Evolutionary conservation across 1,140 invertebrate genomes (phyloP).

Genomic region (Muscidifurax raptorellus): DNA sequence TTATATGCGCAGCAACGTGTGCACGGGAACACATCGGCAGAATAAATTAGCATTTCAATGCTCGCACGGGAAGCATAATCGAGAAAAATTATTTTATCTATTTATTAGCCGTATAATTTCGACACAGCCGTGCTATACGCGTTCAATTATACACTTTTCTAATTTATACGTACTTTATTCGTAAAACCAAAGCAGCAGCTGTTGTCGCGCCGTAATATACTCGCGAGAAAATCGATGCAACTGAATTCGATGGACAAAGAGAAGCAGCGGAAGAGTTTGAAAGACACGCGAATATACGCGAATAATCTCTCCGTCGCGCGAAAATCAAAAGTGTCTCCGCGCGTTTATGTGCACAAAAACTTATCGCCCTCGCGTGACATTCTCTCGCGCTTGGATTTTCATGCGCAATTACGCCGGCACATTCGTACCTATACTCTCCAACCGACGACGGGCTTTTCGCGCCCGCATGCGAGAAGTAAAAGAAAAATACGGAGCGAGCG

Average conservation of each 20-base stretch:
- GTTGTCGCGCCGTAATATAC: too few relatives aligned
- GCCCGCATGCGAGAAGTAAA: background rate
- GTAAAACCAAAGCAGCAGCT: too few relatives aligned
- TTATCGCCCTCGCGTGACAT: background rate
- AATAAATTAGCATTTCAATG: conserved; percentile 15
- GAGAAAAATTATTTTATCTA: background rate
- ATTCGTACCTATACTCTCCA: too few relatives aligned
- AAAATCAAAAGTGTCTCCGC: background rate
- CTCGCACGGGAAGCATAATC: background rate
- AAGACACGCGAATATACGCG: too few relatives aligned
- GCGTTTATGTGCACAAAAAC: background rate
- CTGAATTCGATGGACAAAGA: too few relatives aligned
- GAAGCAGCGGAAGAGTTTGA: too few relatives aligned
- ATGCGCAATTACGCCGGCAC: background rate
- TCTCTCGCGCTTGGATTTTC: background rate
- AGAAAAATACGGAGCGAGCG: background rate
- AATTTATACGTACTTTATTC: too few relatives aligned
- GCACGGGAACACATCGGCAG: background rate
- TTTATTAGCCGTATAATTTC: background rate
- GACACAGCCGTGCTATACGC: too few relatives aligned
- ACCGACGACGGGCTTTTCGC: background rate
- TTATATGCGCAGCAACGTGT: background rate
- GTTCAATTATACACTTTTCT: too few relatives aligned
- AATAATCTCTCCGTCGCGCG: too few relatives aligned
- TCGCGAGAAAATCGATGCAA: too few relatives aligned